Conservation (phyloP, 2,113 vertebrate genomes). For the Bettongia penicillata region DNA sequence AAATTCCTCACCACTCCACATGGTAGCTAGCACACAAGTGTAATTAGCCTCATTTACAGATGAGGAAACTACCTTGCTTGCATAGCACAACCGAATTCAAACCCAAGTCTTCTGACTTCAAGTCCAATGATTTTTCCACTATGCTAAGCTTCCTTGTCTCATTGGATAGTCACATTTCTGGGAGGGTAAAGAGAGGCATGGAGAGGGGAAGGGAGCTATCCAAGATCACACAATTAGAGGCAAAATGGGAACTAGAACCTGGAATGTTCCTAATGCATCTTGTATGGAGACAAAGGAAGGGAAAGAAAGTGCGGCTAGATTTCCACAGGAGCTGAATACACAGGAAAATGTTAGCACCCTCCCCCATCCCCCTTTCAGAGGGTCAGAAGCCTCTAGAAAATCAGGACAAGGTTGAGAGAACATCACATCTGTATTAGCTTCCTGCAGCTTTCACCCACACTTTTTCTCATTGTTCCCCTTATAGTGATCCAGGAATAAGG, state of each 20-base stretch:
- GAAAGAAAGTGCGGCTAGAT: background rate
- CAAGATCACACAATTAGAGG: background rate
- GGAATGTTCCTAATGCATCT: background rate
- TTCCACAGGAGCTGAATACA: background rate
- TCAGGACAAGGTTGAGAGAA: background rate
- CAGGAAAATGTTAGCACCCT: background rate
- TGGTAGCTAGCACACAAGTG: background rate
- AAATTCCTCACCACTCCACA: background rate
- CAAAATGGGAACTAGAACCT: background rate
- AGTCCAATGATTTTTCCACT: background rate
- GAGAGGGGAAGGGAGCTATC: background rate
- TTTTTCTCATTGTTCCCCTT: background rate
- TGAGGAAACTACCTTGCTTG: background rate
- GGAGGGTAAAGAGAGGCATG: background rate
- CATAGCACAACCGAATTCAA: background rate
- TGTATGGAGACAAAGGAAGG: background rate
- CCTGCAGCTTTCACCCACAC: background rate
- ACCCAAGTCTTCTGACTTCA: background rate
- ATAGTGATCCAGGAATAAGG: background rate
- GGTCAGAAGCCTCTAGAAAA: background rate
- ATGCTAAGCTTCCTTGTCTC: background rate
- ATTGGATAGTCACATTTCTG: background rate
- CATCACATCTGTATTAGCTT: background rate
- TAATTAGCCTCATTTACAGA: background rate
- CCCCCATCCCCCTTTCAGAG: background rate